Conservation (phyloP, 2,888 invertebrate genomes). For the Drosophila atroscutellata region DNA sequence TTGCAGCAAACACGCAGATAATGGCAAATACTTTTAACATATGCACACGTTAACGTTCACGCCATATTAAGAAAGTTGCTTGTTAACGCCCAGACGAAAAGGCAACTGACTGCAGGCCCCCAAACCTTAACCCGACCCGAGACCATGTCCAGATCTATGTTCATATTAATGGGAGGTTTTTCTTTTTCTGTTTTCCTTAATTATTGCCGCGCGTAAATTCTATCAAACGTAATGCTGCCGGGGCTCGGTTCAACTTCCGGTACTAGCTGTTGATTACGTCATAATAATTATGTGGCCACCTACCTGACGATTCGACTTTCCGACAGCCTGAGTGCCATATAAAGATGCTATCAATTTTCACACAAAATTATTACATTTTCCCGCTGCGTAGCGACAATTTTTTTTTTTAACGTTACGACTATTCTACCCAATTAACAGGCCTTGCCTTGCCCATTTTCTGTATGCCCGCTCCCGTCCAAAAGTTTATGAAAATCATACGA, state of each 20-base stretch:
- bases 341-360: conserved; percentile 71
- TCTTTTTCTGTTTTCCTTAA: background rate
- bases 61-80: conserved; percentile 71
- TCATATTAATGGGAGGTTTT: conserved; percentile 13
- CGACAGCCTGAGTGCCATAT: conserved; percentile 36
- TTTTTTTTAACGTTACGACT: conserved; percentile 31
- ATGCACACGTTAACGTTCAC: conserved; percentile 54
- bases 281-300: conserved; percentile 66
- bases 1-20: conserved; percentile 56
- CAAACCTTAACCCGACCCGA: background rate
- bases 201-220: conserved; percentile 27
- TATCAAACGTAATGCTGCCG: conserved; percentile 18
- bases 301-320: conserved; percentile 27
- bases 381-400: conserved; percentile 43
- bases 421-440: conserved; percentile 68
- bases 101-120: conserved; percentile 7
- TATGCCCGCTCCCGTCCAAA: conserved; percentile 51
- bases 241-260: conserved; percentile 57
- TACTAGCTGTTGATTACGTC: conserved; percentile 57
- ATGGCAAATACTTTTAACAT: conserved; percentile 65
- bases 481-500: conserved; percentile 65
- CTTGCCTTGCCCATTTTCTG: conserved; percentile 42
- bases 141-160: conserved; percentile 15
- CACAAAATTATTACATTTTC: conserved; percentile 70
- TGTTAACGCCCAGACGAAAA: conserved; percentile 56